Percentiles rank a stretch among this genome's conserved stretches.
These are phyloP conservation scores for Aphodius granarius DNA, from an alignment of 2,888 invertebrate species.

Conservation along the genomic window DNA sequence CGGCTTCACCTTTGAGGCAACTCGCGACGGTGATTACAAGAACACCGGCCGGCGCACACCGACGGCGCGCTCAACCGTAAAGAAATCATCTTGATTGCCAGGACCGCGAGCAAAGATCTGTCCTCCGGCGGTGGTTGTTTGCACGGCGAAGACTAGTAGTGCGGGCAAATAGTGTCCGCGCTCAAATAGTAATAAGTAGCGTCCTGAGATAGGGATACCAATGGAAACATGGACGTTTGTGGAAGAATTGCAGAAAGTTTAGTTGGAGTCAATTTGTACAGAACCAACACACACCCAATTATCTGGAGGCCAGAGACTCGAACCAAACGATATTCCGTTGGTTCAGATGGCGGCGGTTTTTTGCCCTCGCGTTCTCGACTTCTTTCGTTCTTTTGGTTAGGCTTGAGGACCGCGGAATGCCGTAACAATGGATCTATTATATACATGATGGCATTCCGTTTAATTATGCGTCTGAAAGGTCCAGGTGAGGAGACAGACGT, in stretches of 20 bases:
- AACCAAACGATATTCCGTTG: constrained; percentile 34
- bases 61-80: constrained; percentile 32
- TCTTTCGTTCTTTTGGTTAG: constrained; percentile 40
- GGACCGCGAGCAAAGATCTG: not conserved
- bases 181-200: not conserved
- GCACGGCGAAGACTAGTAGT: not conserved
- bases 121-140: not conserved
- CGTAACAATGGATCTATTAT: constrained; percentile 53
- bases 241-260: too few species aligned
- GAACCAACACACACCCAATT: constrained; percentile 35
- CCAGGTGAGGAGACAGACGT: constrained; percentile 38
- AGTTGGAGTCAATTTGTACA: constrained; percentile 43
- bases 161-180: too few species aligned
- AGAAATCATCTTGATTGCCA: constrained; percentile 30
- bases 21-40: constrained; percentile 31
- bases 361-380: constrained; percentile 30
- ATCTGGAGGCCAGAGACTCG: constrained; percentile 30
- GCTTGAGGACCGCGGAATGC: constrained; percentile 48
- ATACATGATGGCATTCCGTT: constrained; percentile 49
- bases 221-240: not conserved
- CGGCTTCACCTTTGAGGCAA: constrained; percentile 36
- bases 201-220: not conserved
- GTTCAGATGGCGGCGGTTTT: constrained; percentile 31
- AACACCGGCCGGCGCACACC: constrained; percentile 23
- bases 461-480: constrained; percentile 43